Base-by-base conservation (phyloP, 2,888 invertebrate species). In the Hymenopus coronatus region DNA sequence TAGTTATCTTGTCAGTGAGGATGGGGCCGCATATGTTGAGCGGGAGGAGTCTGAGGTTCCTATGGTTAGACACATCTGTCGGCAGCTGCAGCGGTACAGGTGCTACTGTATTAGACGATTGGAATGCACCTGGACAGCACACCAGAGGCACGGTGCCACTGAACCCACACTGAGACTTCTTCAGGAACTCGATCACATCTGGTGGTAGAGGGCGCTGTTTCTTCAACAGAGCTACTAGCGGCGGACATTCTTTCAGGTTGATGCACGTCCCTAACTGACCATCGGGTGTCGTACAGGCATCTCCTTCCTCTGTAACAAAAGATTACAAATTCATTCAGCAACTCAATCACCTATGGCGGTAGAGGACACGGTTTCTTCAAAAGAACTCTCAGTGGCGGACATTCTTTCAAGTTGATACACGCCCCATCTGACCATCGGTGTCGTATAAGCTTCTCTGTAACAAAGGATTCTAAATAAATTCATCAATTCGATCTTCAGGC, bases 11-110 rank as follows among this genome's bases (percentile, higher is more conserved):
- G 70, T 94, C 93, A 12, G 93, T 92, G 20, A 94, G 93, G 9
- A 95, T 92, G 0, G 92, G 92, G 0, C 97, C 97, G 91, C 97
- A 97, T 0, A 93, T 91, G n/a, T 91, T 90, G 20, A 91, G 88
- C 83, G 93, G 92, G 27, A 94, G 90, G 2, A 94, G 91, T 83
- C 92, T 88, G 3, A 94, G 87, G 90, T 94, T 94, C 14, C 91
- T 92, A 88, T 94, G 94, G 8, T 90, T 91, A 0, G 92, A 91
- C 0, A 94, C 93, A 89, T 94, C 92, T 15, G 93, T 93, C 3
- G 92, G 92, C 15, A 88, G 82, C 3, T 90, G 89, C 28, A 88
- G 83, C 14, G 88, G 83, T 9, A 27, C 40, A 28, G 14, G 54
- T 15, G 14, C 46, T 4, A n/a, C 25, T 14, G 85, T 20, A 3